phyloP scores from a whole-genome alignment of 2,113 vertebrate species.

The Catagonus wagneri region DNA sequence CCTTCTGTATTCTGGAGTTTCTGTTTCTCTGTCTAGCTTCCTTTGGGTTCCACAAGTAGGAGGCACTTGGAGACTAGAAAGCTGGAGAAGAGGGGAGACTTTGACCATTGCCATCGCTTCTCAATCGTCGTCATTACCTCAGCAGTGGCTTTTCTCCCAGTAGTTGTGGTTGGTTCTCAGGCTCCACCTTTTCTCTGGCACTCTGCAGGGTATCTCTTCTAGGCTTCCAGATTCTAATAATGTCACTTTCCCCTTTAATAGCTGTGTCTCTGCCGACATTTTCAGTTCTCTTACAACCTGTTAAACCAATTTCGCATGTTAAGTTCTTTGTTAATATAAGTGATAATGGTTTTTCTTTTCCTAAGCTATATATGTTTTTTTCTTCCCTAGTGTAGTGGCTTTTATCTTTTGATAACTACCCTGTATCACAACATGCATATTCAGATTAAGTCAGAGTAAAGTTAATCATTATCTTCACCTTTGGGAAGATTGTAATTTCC shows the following conservation, averaged over 20 bases:
- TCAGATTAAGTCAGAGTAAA: neutral
- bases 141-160: neutral
- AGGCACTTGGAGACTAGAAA: neutral
- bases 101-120: neutral
- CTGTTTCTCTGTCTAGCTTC: neutral
- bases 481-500: neutral
- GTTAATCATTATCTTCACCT: constrained; percentile 42
- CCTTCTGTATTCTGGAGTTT: neutral
- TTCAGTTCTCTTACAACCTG: neutral
- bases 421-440: neutral
- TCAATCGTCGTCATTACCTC: neutral
- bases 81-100: neutral
- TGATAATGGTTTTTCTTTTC: neutral
- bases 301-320: constrained; percentile 12
- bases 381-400: neutral
- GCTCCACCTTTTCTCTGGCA: neutral
- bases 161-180: neutral
- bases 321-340: constrained; percentile 35
- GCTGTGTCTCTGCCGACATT: neutral
- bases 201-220: neutral
- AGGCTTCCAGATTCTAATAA: neutral
- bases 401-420: constrained; percentile 18
- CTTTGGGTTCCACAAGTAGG: neutral
- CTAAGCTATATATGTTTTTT: neutral
- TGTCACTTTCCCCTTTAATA: neutral